Percentiles rank a stretch among this genome's conserved stretches.
Evolutionary conservation across 1,140 invertebrate species (phyloP).

Genomic region (Pachyrhynchus sulphureomaculatus): DNA sequence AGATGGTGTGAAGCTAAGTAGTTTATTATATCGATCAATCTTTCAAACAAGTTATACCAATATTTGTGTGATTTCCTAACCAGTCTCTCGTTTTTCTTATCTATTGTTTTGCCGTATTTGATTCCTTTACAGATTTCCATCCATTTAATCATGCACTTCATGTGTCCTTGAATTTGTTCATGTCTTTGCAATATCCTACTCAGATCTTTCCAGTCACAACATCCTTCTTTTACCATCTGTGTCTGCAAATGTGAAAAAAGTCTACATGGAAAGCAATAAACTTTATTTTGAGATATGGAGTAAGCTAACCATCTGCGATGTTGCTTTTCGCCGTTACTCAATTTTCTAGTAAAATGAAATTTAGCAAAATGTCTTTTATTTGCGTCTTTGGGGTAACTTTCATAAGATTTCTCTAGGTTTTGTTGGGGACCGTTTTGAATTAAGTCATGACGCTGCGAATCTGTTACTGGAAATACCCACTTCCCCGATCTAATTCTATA

Average conservation of each 20-base stretch:
- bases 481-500: neutral
- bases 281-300: too few species aligned
- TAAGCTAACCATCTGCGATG: too few species aligned
- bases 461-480: neutral
- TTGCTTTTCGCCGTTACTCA: neutral
- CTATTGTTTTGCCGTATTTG: neutral
- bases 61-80: constrained; percentile 33
- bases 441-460: neutral
- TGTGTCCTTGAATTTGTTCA: too few species aligned
- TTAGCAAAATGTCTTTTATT: neutral
- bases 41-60: constrained; percentile 1
- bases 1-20: constrained; percentile 43
- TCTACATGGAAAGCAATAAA: neutral
- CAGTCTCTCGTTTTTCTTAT: constrained; percentile 31
- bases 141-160: neutral
- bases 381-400: neutral
- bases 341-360: too few species aligned
- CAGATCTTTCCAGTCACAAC: neutral
- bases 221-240: neutral
- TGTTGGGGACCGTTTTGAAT: neutral
- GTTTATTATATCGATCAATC: constrained; percentile 38
- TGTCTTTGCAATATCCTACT: too few species aligned
- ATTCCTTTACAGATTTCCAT: neutral
- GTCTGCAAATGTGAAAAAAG: neutral
- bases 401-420: neutral